These are phyloP conservation scores for Watsonalla cultraria DNA, from an alignment of 2,888 invertebrate genomes.

Conservation along the genomic window DNA sequence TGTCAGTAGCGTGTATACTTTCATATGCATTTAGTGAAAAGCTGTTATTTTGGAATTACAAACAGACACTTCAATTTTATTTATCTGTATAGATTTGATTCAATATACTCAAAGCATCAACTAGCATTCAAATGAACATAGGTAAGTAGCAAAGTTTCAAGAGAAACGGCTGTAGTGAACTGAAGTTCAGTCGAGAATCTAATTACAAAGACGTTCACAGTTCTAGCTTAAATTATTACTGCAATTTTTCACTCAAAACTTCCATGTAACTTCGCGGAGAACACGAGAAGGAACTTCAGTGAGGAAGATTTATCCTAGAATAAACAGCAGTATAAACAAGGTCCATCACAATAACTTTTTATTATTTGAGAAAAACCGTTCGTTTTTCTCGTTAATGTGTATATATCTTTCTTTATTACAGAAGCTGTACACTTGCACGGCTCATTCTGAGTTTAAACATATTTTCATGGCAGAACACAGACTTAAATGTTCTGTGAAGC, in stretches of 20 bases:
- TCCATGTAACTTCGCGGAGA: slow-evolving; percentile 47
- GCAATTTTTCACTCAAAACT: slow-evolving; percentile 69
- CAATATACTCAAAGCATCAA: no score
- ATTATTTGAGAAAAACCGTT: slow-evolving; percentile 27
- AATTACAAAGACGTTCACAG: slow-evolving; percentile 58
- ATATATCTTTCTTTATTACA: slow-evolving; percentile 33
- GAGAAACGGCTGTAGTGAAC: slow-evolving; percentile 44
- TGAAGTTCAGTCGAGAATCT: slow-evolving; percentile 50
- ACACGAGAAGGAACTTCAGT: slow-evolving; percentile 38
- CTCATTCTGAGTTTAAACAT: slow-evolving; percentile 2
- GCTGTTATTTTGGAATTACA: no score
- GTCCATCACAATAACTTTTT: slow-evolving; percentile 24
- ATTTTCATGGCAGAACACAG: slow-evolving; percentile 3
- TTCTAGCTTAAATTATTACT: slow-evolving; percentile 60
- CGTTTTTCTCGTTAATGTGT: slow-evolving; percentile 21
- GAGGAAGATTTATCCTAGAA: slow-evolving; percentile 45
- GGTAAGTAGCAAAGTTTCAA: slow-evolving; percentile 51
- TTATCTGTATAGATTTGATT: no score
- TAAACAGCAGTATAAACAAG: slow-evolving; percentile 39
- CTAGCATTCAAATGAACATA: slow-evolving; percentile 25
- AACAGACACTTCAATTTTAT: no score
- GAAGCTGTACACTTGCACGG: slow-evolving; percentile 22
- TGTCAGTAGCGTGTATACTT: no score
- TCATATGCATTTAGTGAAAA: no score
- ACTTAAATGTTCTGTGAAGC: slow-evolving; percentile 4